Base-by-base conservation (phyloP, 2,888 invertebrate genomes). In the Oconnorella tubifera region DNA sequence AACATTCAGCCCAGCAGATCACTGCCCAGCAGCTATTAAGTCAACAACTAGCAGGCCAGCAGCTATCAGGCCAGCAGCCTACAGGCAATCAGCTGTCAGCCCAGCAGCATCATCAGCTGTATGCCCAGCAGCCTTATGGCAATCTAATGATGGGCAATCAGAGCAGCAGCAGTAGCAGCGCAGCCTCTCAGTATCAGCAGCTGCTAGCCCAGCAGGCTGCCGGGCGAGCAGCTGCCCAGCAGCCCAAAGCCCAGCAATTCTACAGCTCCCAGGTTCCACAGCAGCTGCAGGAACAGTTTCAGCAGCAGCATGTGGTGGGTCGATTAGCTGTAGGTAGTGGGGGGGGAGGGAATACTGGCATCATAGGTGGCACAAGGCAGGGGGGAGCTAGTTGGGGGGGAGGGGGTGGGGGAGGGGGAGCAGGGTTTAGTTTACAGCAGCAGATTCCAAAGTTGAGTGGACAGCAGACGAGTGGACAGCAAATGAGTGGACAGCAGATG, bases 61-160 rank as follows among this genome's bases (percentile, higher is more conserved):
- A 61, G 28, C 66, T 67, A 59, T 65, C 65, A 59, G 58, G 48
- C 27, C 51, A 33, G 31, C 56, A 62, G 48, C 51, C n/a, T n/a
- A n/a, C n/a, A n/a, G n/a, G 19, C 19, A 10, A 40, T 50, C 49
- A 58, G 48, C 56, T 33, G 33, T 32, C 10, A 3, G 19, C 33
- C 4, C 55, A 55, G 10, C 65, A 67, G 56, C 62, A 64, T 48
- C 62, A 57, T 32, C 69, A 78, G 59, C 75, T 74, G n/a, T 75
- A 75, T 63, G 73, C 75, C 10, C 75, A 74, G 67, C 68, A 55
- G 57, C 4, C 28, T 6, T 23, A 25, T 23, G 23, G 27, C 14
- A 14, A 53, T 14, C 53, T 23, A 23, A 53, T 23, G 53, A 53
- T 53, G 23, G 27, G 53, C 23, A 14, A 53, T 23, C n/a, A 14